A percentile compares a stretch with the other conserved stretches of the same genome.
phyloP scores from a whole-genome alignment of 2,113 vertebrate genomes.

The Alosa alosa region DNA sequence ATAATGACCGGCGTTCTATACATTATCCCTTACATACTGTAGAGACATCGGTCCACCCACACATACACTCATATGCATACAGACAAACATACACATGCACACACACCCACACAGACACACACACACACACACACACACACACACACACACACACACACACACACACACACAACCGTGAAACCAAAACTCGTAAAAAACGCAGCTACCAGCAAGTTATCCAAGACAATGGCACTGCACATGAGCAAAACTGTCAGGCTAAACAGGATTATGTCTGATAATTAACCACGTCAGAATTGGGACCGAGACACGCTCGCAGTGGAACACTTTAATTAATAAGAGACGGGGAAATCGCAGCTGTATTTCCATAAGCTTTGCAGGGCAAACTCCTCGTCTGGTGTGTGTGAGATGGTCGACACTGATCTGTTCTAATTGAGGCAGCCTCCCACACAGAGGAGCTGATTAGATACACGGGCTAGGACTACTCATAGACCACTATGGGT shows the following conservation, averaged over 20 bases:
- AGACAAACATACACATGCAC: background rate
- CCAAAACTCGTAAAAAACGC: background rate
- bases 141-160: background rate
- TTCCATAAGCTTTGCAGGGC: slow-evolving; percentile 35
- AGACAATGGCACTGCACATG: background rate
- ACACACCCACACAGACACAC: background rate
- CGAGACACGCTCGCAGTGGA: slow-evolving; percentile 24
- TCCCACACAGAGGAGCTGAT: background rate
- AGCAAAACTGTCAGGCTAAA: slow-evolving; percentile 29
- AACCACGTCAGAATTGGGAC: background rate
- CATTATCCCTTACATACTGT: no score
- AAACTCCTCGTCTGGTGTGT: slow-evolving; percentile 32
- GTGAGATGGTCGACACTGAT: slow-evolving; percentile 38
- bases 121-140: background rate
- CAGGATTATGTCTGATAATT: slow-evolving; percentile 38
- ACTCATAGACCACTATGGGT: background rate
- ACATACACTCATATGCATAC: background rate
- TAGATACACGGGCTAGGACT: background rate
- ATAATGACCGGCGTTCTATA: no score
- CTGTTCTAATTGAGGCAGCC: slow-evolving; percentile 28
- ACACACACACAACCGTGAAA: background rate
- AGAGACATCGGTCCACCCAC: background rate
- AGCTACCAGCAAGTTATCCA: background rate
- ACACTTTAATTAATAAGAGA: slow-evolving; percentile 37
- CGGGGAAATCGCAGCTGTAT: slow-evolving; percentile 24